Evolutionary conservation across 2,888 invertebrate genomes (phyloP), one percentile per base, ranked within the genome.

Genomic region (Trachelus tabidus): DNA sequence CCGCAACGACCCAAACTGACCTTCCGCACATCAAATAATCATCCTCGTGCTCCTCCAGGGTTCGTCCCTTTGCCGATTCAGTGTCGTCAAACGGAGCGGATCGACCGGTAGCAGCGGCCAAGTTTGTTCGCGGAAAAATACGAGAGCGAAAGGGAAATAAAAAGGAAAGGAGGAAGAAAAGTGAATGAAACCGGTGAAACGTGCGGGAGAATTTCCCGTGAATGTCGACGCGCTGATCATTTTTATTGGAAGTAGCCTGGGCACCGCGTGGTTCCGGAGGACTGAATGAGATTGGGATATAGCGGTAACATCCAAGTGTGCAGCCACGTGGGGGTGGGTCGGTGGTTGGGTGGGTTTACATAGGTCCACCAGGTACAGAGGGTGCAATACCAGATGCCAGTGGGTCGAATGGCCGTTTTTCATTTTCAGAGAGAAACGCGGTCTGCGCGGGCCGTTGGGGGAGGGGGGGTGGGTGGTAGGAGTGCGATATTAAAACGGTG

Each of bases 401-500:
- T 71, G 23, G 31, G 31, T 33, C 71, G 31, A 33, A 71, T 71
- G 31, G 71, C 11, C 1, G 31, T 71, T 71, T 71, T 71, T 71
- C 33, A 71, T 15, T 31, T 31, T 15, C 12, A 30, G 71, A 71
- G 31, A 34, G 71, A 34, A 30, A 71, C 15, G 12, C 31, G 35
- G 11, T 11, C 74, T 35, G 35, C 35, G 23, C 15, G 34, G 6
- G 33, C 3, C 35, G 11, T 23, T n/a, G 75, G 68, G 40, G 12
- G 35, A 37, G 37, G 68, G 11, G 75, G 30, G 68, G 73, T 31
- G 30, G 71, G 71, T 73, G 40, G 76, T 69, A 30, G 81, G 81
- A 37, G 85, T 79, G 86, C 83, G 86, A 87, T 88, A 87, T 88
- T 88, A 88, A 89, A 89, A 87, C 87, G 84, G 85, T 84, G 83